Base-by-base conservation (phyloP, 2,113 vertebrate species). In the Empidonax alnorum region DNA sequence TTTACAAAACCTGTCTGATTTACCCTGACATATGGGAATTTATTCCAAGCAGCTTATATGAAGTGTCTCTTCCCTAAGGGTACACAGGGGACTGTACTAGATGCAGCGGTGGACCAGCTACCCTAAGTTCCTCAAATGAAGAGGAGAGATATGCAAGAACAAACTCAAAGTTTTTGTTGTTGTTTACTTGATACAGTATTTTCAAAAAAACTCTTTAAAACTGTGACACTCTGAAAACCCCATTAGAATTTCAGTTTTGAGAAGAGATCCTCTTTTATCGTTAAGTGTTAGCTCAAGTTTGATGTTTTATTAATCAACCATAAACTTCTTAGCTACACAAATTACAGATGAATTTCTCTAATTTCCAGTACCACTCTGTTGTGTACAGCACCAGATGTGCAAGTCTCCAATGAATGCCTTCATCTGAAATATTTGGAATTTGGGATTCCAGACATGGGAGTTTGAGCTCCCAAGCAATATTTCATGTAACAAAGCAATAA, bases 391-490 rank as follows among this genome's bases (percentile, higher is more conserved):
- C 67, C 94, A 96, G 93, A 93, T 96, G 91, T 94, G 85, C 63
- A 59, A 82, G 63, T 83, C 92, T 94, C 90, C 2, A 0, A 39
- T 90, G 88, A 94, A 95, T 87, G 63, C 56, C 63, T 84, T 94
- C 83, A 92, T 96, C 93, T 89, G 6, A 18, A 93, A 90, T 94
- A 80, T 31, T 72, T 56, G 55, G 74, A 88, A 67, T 93, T 83
- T 93, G 78, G 85, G 92, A 94, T 92, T 93, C 91, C 85, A 96
- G 91, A 89, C 67, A 52, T 37, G 78, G 75, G 87, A 87, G 72
- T 97, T 82, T 86, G 74, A 96, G 87, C 58, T 97, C 91, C 79
- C 89, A 81, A 73, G 74, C 91, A 89, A 49, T 94, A 95, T 96
- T 96, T 97, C 46, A 77, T 95, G n/a, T 86, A 75, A 89, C n/a